A percentile compares a stretch with the other conserved stretches of the same genome.
Evolutionary conservation across 2,888 invertebrate species (phyloP).

Genomic region (Cyaniris semiargus): DNA sequence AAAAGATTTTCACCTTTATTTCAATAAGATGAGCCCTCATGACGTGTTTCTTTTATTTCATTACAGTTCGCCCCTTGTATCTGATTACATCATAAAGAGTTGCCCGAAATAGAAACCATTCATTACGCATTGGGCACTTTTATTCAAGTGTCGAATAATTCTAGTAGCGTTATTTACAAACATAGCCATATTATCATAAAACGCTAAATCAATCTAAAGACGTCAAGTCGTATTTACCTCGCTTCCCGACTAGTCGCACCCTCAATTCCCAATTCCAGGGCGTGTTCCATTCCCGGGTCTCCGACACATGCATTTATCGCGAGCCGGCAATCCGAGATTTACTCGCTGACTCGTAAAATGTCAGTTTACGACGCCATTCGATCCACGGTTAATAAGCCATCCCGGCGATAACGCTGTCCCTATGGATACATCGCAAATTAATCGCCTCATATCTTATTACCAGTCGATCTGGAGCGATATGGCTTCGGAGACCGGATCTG

Average conservation of each 20-base stretch:
- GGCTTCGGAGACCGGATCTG: background rate
- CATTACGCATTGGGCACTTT: background rate
- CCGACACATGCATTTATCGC: constrained; percentile 4
- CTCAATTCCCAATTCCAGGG: background rate
- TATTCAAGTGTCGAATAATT: too few species aligned
- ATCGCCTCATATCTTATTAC: constrained; percentile 14
- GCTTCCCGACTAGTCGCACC: background rate
- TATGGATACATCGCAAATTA: constrained; percentile 17
- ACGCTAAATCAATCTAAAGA: background rate
- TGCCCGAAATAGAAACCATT: background rate
- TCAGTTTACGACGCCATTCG: constrained; percentile 8
- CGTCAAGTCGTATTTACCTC: background rate
- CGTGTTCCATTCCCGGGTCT: background rate
- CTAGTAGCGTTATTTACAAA: background rate
- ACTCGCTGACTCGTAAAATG: constrained; percentile 21
- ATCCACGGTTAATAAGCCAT: constrained; percentile 24
- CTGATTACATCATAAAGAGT: background rate
- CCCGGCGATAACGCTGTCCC: background rate
- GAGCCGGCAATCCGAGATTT: constrained; percentile 20
- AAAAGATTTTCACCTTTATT: constrained; percentile 7
- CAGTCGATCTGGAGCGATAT: background rate
- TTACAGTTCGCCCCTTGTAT: background rate
- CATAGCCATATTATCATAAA: background rate
- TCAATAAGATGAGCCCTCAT: background rate
- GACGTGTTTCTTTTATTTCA: background rate